phyloP scores from a whole-genome alignment of 2,888 invertebrate species.

The Corbicula japonica region DNA sequence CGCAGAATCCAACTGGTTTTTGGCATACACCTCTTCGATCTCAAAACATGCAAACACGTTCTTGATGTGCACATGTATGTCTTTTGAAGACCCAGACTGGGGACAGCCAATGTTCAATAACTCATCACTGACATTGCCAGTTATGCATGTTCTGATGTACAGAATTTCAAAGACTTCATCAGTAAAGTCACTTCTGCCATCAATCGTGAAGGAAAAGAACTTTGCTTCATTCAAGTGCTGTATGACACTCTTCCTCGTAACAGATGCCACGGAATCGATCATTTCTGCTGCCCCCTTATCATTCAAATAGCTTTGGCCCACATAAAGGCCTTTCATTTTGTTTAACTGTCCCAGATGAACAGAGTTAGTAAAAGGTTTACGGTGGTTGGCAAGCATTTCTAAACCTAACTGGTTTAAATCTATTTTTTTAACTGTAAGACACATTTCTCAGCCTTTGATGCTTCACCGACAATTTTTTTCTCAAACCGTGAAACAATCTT shows the following conservation, averaged over 20 bases:
- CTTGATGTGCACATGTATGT: constrained; percentile 20
- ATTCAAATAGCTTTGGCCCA: constrained; percentile 23
- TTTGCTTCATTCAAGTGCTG: constrained; percentile 12
- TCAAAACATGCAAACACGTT: no score
- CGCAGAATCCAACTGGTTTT: no score
- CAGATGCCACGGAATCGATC: constrained; percentile 18
- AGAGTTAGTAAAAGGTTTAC: no score
- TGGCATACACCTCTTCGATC: no score
- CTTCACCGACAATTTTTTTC: not conserved
- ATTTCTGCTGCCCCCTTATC: constrained; percentile 20
- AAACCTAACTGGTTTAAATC: not conserved
- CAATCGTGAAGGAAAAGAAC: constrained; percentile 26
- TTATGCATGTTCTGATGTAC: constrained; percentile 29
- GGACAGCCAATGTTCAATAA: constrained; percentile 29
- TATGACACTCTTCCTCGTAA: constrained; percentile 20
- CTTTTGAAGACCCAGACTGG: constrained; percentile 15
- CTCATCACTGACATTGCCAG: constrained; percentile 17
- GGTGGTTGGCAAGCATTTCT: constrained; percentile 13
- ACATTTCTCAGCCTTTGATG: not conserved
- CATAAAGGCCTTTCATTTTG: constrained; percentile 29
- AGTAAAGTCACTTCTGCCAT: constrained; percentile 32
- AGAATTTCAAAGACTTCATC: constrained; percentile 26
- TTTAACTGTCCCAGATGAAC: not conserved
- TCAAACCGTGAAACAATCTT: not conserved
- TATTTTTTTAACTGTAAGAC: no score